These are phyloP conservation scores for Anastrepha ludens DNA, from an alignment of 1,140 invertebrate genomes.

Conservation along the genomic window DNA sequence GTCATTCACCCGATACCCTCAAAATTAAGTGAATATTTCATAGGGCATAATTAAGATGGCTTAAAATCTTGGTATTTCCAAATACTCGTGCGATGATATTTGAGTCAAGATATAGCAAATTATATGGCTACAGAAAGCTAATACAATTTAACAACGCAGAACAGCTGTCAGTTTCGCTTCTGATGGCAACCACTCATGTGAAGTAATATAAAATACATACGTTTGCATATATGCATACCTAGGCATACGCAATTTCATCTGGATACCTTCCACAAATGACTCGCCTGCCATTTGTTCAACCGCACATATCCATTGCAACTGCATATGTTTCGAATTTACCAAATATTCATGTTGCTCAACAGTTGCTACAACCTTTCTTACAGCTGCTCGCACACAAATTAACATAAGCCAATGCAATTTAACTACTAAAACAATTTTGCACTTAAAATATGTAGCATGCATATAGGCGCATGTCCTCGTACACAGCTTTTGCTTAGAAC, in stretches of 20 bases:
- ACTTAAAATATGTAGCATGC: constrained; percentile 27
- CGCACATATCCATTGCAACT: constrained; percentile 22
- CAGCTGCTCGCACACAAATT: constrained; percentile 12
- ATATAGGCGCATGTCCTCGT: not conserved
- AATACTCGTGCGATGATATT: not conserved
- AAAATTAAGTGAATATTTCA: constrained; percentile 22
- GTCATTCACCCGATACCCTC: not conserved
- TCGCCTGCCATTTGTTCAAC: constrained; percentile 17
- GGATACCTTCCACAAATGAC: not conserved
- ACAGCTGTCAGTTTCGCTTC: constrained; percentile 1
- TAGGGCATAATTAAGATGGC: not conserved
- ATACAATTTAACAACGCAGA: constrained; percentile 33
- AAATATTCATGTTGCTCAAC: constrained; percentile 3
- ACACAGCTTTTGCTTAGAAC: constrained; percentile 4
- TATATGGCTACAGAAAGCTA: constrained; percentile 24
- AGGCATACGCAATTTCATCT: not conserved
- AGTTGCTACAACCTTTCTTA: not conserved
- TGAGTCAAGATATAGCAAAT: constrained; percentile 27
- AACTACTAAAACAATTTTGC: constrained; percentile 48
- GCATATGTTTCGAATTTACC: not conserved
- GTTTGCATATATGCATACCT: not conserved
- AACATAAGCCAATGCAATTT: constrained; percentile 53
- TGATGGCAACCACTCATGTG: not conserved
- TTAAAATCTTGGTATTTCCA: not conserved
- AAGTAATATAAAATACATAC: not conserved